phyloP scores from a whole-genome alignment of 2,113 vertebrate species.

The Lagopus leucura region DNA sequence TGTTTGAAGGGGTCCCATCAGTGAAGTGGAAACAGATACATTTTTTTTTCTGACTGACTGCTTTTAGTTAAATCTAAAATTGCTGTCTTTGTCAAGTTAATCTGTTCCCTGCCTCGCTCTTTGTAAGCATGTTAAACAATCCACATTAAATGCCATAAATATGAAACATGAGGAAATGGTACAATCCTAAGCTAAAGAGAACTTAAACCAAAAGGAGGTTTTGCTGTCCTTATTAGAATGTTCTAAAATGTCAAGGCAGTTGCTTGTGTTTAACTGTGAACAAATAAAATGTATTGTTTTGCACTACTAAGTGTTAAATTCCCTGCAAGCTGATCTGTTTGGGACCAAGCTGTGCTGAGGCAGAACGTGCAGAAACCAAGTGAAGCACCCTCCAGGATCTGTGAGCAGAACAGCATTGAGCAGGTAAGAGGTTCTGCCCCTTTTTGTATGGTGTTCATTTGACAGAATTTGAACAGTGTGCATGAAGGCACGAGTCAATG shows the following conservation, averaged over 20 bases:
- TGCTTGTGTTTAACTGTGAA: slow-evolving; percentile 99
- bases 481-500: neutral
- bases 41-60: slow-evolving; percentile 63
- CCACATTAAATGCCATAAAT: slow-evolving; percentile 85
- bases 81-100: slow-evolving; percentile 76
- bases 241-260: slow-evolving; percentile 89
- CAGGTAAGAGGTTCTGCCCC: neutral
- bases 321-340: neutral
- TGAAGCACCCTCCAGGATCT: neutral
- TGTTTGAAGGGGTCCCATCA: slow-evolving; percentile 70
- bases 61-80: slow-evolving; percentile 77
- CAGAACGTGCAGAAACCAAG: neutral
- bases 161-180: slow-evolving; percentile 85
- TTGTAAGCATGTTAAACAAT: slow-evolving; percentile 93
- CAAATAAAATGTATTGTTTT: slow-evolving; percentile 98
- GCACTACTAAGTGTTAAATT: slow-evolving; percentile 82
- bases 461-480: neutral
- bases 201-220: slow-evolving; percentile 75
- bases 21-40: slow-evolving; percentile 68
- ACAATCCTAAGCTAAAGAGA: slow-evolving; percentile 87
- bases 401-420: neutral
- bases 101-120: slow-evolving; percentile 86
- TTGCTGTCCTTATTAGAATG: slow-evolving; percentile 84
- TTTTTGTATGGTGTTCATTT: neutral
- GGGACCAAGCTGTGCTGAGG: neutral